Conservation (phyloP, 2,113 vertebrate genomes). For the Phocoena phocoena region DNA sequence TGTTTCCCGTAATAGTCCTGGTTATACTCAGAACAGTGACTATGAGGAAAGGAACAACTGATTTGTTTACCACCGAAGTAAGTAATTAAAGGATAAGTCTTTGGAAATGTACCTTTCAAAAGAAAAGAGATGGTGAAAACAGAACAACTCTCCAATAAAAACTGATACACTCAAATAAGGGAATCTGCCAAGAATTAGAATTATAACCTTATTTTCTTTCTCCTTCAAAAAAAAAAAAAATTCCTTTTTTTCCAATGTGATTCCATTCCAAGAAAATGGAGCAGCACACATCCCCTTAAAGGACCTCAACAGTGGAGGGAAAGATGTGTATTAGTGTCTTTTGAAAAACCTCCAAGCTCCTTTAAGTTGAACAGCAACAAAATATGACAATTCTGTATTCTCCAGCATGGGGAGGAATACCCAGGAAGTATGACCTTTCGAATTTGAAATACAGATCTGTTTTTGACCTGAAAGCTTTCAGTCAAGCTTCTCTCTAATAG, state of each 20-base stretch:
- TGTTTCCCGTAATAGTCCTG: background rate
- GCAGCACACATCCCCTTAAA: background rate
- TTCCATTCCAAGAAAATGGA: background rate
- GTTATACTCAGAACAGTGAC: background rate
- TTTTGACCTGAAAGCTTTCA: background rate
- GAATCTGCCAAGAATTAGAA: background rate
- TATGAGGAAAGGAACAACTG: background rate
- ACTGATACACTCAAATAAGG: background rate
- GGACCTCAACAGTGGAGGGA: background rate
- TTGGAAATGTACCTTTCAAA: background rate
- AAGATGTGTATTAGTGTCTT: background rate
- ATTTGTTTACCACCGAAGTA: background rate
- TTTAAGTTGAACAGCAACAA: background rate
- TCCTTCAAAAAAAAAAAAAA: background rate
- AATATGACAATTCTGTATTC: background rate
- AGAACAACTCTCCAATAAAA: background rate
- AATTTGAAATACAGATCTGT: background rate
- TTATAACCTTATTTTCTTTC: background rate
- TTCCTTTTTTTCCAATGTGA: background rate
- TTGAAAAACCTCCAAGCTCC: background rate
- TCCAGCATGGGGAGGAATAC: background rate
- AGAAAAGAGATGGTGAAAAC: background rate
- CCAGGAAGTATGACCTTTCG: background rate
- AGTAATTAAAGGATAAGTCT: background rate
- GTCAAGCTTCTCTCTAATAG: background rate